These are phyloP conservation scores for Polypterus senegalus DNA, from an alignment of 2,113 vertebrate genomes.

Conservation along the genomic window DNA sequence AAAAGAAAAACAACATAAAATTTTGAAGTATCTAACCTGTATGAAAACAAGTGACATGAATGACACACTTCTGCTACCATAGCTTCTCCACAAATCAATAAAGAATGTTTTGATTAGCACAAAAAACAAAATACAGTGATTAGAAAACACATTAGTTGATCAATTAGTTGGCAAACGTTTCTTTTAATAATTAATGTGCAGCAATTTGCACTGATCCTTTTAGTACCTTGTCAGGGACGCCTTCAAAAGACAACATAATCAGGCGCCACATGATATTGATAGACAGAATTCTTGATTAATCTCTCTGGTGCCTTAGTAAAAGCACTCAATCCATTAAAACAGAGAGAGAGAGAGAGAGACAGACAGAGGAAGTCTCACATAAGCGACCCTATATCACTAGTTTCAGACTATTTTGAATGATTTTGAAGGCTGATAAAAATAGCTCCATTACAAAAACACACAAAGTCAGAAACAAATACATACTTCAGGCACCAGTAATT, in stretches of 20 bases:
- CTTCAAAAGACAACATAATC: slow-evolving; percentile 74
- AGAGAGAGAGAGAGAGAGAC: slow-evolving; percentile 51
- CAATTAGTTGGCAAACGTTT: slow-evolving; percentile 94
- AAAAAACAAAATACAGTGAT: slow-evolving; percentile 97
- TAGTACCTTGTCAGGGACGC: slow-evolving; percentile 74
- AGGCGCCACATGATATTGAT: slow-evolving; percentile 88
- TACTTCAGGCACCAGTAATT: too few relatives aligned
- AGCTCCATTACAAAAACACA: too few relatives aligned
- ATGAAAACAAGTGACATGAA: too few relatives aligned
- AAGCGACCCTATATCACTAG: too few relatives aligned
- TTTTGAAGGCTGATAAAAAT: too few relatives aligned
- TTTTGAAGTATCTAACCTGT: too few relatives aligned
- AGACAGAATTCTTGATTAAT: slow-evolving; percentile 91
- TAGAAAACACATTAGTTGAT: slow-evolving; percentile 99
- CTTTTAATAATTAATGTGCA: slow-evolving; percentile 96
- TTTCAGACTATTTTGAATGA: too few relatives aligned
- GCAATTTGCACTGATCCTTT: slow-evolving; percentile 78
- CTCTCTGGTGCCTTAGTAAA: slow-evolving; percentile 56
- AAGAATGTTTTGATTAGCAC: slow-evolving; percentile 88
- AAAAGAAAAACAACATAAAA: too few relatives aligned
- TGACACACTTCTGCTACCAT: slow-evolving; percentile 43
- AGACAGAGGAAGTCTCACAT: too few relatives aligned
- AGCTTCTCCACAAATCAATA: slow-evolving; percentile 73
- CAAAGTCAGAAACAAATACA: too few relatives aligned
- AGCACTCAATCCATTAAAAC: slow-evolving; percentile 70